phyloP scores from a whole-genome alignment of 53 echinoderm and acorn worm genomes.

The Crossaster papposus region DNA sequence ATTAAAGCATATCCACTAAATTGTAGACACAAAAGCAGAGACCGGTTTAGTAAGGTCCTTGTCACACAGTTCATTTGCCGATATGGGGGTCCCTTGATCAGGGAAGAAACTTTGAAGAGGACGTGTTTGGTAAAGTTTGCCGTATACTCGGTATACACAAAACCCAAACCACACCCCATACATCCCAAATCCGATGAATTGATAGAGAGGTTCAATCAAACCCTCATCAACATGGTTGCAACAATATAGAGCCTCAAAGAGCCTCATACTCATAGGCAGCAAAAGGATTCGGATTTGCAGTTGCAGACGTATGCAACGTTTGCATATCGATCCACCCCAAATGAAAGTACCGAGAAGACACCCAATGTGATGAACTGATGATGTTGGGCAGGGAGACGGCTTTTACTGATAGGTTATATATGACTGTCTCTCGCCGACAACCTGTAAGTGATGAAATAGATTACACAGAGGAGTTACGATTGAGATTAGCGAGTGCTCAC shows the following conservation, averaged over 20 bases:
- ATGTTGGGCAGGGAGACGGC: conserved; percentile 23
- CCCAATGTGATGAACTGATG: conserved; percentile 32
- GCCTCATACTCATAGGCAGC: conserved; percentile 8
- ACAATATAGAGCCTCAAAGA: conserved; percentile 47
- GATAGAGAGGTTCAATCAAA: conserved; percentile 59
- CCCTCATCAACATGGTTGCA: conserved; percentile 39
- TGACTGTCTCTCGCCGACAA: not conserved
- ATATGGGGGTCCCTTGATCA: conserved; percentile 59
- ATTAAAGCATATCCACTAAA: conserved; percentile 58
- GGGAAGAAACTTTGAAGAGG: too few relatives aligned
- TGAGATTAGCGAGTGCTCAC: not conserved
- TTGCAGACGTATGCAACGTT: conserved; percentile 38
- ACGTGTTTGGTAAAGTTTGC: conserved; percentile 49
- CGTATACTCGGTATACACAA: conserved; percentile 42
- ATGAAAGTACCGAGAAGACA: conserved; percentile 30
- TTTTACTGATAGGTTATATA: not conserved
- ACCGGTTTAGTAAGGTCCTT: conserved; percentile 33
- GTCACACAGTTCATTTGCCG: too few relatives aligned
- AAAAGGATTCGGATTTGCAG: conserved; percentile 53
- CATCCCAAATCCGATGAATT: conserved; percentile 64
- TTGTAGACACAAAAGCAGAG: conserved; percentile 30
- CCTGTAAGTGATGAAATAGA: not conserved
- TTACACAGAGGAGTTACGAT: not conserved
- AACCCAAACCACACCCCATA: conserved; percentile 55
- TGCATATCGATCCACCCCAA: conserved; percentile 44